Evolutionary conservation across 2,888 invertebrate species (phyloP).

Genomic region (Perizoma flavofasciatum): DNA sequence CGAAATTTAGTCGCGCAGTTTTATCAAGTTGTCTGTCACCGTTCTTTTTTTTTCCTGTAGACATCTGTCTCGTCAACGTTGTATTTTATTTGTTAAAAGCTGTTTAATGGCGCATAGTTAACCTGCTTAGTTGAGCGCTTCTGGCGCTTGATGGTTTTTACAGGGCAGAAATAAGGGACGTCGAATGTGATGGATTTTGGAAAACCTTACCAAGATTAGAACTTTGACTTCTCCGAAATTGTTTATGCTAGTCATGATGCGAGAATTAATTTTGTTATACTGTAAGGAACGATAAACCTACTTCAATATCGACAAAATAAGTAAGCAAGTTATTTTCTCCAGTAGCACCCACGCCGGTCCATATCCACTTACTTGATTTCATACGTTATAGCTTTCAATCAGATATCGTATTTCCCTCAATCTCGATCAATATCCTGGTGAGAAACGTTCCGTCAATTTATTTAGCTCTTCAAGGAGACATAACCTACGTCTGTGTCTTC

Average conservation of each 20-base stretch:
- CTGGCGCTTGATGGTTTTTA: slow-evolving; percentile 29
- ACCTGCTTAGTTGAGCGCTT: slow-evolving; percentile 36
- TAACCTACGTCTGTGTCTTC: slow-evolving; percentile 12
- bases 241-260: too few species aligned
- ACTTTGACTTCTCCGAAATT: not conserved
- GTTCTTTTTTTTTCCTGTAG: slow-evolving; percentile 41
- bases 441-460: slow-evolving; percentile 8
- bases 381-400: too few species aligned
- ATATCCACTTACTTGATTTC: too few species aligned
- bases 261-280: too few species aligned
- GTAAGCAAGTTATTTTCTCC: too few species aligned
- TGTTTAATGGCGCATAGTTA: slow-evolving; percentile 45
- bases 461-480: slow-evolving; percentile 9
- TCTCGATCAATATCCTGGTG: not conserved
- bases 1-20: slow-evolving; percentile 45
- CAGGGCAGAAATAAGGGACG: slow-evolving; percentile 25
- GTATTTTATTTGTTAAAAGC: slow-evolving; percentile 48
- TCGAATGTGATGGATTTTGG: slow-evolving; percentile 20
- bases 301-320: too few species aligned
- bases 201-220: slow-evolving; percentile 14
- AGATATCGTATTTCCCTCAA: not conserved
- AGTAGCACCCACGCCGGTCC: too few species aligned
- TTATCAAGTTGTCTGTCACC: slow-evolving; percentile 42
- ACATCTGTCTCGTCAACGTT: slow-evolving; percentile 40
- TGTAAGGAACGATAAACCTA: too few species aligned